Conservation (phyloP, 2,797 vertebrate species). For the Hydrocynus forskahlii region DNA sequence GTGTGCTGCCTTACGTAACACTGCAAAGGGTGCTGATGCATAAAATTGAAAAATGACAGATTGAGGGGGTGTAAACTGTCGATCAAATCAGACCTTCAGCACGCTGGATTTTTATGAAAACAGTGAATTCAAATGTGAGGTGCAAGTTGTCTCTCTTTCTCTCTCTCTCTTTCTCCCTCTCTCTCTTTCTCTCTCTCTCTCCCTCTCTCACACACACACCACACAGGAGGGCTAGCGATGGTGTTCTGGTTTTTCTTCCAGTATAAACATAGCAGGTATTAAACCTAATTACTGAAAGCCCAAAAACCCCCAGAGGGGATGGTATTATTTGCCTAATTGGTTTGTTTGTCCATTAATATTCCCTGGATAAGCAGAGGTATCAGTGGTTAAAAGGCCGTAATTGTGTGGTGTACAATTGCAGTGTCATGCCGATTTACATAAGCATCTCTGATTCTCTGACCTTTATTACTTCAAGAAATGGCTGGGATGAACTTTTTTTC, state of each 20-base stretch:
- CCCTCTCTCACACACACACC: conserved; percentile 6
- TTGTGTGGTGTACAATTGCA: conserved; percentile 13
- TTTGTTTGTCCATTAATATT: conserved; percentile 23
- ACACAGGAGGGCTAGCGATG: neutral
- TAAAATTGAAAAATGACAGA: conserved; percentile 49
- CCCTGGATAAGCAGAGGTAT: neutral
- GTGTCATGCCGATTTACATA: neutral
- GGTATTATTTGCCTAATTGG: conserved; percentile 35
- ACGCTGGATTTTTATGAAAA: neutral
- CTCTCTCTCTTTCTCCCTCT: too few relatives aligned
- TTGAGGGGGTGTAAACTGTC: conserved; percentile 37
- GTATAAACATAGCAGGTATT: conserved; percentile 24
- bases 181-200: neutral
- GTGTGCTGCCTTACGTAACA: conserved; percentile 37
- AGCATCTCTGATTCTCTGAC: conserved; percentile 22
- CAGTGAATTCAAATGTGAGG: neutral
- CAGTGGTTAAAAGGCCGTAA: neutral
- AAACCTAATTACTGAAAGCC: conserved; percentile 17
- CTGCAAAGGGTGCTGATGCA: conserved; percentile 36
- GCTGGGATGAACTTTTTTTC: conserved; percentile 27
- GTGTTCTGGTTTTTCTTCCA: conserved; percentile 5
- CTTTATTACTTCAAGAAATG: conserved; percentile 47
- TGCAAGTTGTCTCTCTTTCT: neutral
- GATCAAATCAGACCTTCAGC: conserved; percentile 21
- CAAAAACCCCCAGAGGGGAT: conserved; percentile 8